Evolutionary conservation across 1,140 invertebrate species (phyloP), one percentile per base, ranked within the genome.

Genomic region (Heliconius hewitsoni): DNA sequence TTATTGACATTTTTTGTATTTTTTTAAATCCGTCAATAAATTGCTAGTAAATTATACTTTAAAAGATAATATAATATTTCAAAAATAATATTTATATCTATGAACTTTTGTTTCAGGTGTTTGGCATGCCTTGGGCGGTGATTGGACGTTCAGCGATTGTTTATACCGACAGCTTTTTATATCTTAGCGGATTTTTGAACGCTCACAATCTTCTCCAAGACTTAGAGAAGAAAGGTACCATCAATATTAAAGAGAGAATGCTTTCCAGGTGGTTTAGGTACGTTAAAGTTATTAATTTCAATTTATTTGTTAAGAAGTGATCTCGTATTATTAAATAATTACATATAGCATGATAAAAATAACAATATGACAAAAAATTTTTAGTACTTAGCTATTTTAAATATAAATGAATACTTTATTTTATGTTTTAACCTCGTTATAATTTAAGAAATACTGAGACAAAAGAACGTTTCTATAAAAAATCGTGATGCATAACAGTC

Each of bases 81-180:
- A 13, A 16, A 46, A 46, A 46, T 16, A 46, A 46, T 4, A 52
- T 52, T 6, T 52, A 52, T 2, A 16, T 57, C 18, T 57, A 23
- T 57, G 8, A 57, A 9, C n/a, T 23, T 57, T 9, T 23, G n/a
- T 66, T 13, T 66, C 11, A 97, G 96, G 95, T 95, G 79, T 94
- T 97, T 71, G 96, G 96, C 0, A 95, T 96, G 94, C 95, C 96
- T 0, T 97, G 96, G 96, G 96, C 96, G 1, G 96, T 97, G 1
- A 90, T 97, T 27, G 96, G 96, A 37, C 95, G 97, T 71, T 97
- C 96, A 2, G 97, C 97, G 0, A 97, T 96, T 84, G 91, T 97
- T 3, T 97, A 97, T 83, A 97, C 97, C 2, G 97, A 97, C 91
- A 96, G 96, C 30, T 97, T 97, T 84, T 95, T 97, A 16, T 96